Conservation (phyloP, 2,113 vertebrate species). For the Ciconia maguari region DNA sequence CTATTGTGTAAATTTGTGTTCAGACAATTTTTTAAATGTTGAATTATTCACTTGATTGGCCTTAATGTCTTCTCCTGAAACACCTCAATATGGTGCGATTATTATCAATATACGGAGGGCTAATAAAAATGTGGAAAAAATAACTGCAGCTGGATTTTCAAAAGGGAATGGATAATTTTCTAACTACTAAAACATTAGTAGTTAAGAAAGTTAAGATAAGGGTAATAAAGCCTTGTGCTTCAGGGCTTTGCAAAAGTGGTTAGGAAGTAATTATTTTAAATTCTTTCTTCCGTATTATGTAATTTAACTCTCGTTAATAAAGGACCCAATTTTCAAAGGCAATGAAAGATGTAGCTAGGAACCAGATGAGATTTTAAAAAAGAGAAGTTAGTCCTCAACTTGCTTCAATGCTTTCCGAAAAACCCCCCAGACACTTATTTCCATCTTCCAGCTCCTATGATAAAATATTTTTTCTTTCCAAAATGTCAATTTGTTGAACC, state of each 20-base stretch:
- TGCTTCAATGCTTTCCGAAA: not conserved
- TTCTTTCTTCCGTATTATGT: conserved; percentile 22
- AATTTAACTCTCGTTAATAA: conserved; percentile 65
- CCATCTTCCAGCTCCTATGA: not conserved
- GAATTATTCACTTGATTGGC: conserved; percentile 73
- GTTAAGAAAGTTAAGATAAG: conserved; percentile 68
- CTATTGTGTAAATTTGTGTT: conserved; percentile 71
- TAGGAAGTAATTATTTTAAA: conserved; percentile 64
- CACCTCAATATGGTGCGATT: conserved; percentile 42
- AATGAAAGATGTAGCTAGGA: conserved; percentile 29
- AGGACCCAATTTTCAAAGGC: conserved; percentile 38
- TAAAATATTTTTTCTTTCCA: not conserved
- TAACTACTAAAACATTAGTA: conserved; percentile 39
- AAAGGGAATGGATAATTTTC: not conserved
- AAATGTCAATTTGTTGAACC: not conserved
- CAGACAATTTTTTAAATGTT: conserved; percentile 58
- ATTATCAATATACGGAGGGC: conserved; percentile 34
- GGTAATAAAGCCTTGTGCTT: conserved; percentile 58
- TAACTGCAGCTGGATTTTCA: conserved; percentile 34
- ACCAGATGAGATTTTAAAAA: conserved; percentile 1
- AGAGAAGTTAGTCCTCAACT: not conserved
- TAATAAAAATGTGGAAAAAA: conserved; percentile 29
- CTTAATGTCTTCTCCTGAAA: conserved; percentile 47
- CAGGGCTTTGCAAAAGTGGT: conserved; percentile 43
- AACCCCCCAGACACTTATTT: not conserved